A percentile compares a stretch with the other conserved stretches of the same genome.
Evolutionary conservation across 2,113 vertebrate genomes (phyloP).

Genomic region (Laticauda colubrina): DNA sequence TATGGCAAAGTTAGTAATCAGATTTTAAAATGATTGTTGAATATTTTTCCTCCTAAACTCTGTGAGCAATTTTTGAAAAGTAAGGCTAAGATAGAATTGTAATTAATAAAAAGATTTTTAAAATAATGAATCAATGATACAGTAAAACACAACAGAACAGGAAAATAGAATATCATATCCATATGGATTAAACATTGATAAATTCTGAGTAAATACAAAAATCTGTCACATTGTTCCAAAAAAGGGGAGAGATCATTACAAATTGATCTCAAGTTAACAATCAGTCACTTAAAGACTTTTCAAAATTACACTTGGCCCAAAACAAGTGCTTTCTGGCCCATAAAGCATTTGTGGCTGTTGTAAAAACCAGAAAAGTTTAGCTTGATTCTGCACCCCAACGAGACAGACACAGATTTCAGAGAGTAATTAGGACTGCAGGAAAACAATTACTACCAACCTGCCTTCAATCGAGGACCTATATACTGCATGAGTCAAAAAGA

Average conservation of each 20-base stretch:
- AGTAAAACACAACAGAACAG: background rate
- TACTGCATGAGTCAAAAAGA: too few species aligned
- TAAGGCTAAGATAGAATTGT: background rate
- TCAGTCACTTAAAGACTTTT: background rate
- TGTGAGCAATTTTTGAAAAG: background rate
- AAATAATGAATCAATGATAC: background rate
- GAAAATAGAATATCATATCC: background rate
- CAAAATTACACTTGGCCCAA: background rate
- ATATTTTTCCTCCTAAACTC: background rate
- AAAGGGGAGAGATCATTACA: background rate
- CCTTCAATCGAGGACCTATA: too few species aligned
- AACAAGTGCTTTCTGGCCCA: background rate
- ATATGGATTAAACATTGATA: background rate
- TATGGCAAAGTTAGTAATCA: background rate
- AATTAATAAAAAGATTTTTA: background rate
- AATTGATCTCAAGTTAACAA: background rate
- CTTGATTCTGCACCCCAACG: too few species aligned
- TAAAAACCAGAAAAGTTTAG: too few species aligned
- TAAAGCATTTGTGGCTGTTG: background rate
- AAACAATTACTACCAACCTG: too few species aligned
- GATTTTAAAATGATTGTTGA: background rate
- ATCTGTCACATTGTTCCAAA: background rate
- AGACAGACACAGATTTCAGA: too few species aligned
- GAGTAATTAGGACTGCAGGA: too few species aligned
- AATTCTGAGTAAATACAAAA: background rate